Evolutionary conservation across 1,140 invertebrate species (phyloP).

Genomic region (Pachypsylla venusta): DNA sequence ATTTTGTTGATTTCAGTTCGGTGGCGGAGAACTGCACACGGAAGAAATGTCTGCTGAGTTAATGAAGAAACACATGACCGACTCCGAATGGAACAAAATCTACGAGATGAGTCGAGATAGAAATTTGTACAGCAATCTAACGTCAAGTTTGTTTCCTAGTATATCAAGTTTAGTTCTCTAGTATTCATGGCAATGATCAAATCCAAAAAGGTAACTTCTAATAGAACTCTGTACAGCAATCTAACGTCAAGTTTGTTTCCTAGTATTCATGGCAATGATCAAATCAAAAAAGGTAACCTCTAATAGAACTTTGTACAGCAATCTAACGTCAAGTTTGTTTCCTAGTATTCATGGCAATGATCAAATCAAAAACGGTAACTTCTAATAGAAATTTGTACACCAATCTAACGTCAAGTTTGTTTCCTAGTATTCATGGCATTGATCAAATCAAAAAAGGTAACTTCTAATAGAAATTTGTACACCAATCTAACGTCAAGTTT

Average conservation of each 20-base stretch:
- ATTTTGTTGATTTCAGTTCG: slow-evolving; percentile 40
- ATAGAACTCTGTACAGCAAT: slow-evolving; percentile 86
- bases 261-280: slow-evolving; percentile 94
- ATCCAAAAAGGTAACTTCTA: slow-evolving; percentile 73
- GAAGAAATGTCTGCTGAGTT: slow-evolving; percentile 79
- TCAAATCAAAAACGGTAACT: no score
- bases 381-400: slow-evolving; percentile 83
- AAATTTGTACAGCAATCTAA: slow-evolving; percentile 84
- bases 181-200: slow-evolving; percentile 96
- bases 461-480: slow-evolving; percentile 84
- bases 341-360: slow-evolving; percentile 97
- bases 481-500: slow-evolving; percentile 82
- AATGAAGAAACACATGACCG: slow-evolving; percentile 87
- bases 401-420: slow-evolving; percentile 83
- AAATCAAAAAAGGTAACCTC: no score
- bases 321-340: slow-evolving; percentile 85
- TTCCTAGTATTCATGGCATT: slow-evolving; percentile 94
- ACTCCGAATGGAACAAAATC: slow-evolving; percentile 88
- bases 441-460: slow-evolving; percentile 93
- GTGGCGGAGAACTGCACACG: slow-evolving; percentile 54
- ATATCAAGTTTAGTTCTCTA: slow-evolving; percentile 91
- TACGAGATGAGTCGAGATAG: slow-evolving; percentile 94
- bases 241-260: slow-evolving; percentile 88
- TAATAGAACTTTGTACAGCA: slow-evolving; percentile 83
- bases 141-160: slow-evolving; percentile 85